Conservation (phyloP, 2,797 vertebrate species). For the Nannoperca australis region DNA sequence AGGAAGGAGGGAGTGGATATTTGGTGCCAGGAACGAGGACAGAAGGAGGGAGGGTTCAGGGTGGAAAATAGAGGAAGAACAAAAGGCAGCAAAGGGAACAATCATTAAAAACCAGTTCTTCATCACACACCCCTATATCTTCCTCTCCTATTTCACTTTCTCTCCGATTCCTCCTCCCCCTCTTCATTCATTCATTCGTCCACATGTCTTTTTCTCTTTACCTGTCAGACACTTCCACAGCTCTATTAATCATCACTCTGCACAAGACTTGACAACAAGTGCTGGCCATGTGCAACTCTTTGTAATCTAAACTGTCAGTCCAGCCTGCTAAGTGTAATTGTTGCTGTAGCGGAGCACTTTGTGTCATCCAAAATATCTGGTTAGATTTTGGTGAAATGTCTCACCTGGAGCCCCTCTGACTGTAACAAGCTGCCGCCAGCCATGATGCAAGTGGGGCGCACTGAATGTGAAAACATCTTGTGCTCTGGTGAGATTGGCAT, state of each 20-base stretch:
- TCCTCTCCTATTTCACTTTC: background rate
- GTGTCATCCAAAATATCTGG: background rate
- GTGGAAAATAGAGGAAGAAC: background rate
- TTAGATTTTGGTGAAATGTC: conserved; percentile 1
- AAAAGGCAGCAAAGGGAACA: background rate
- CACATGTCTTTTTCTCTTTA: background rate
- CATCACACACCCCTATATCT: background rate
- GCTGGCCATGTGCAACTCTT: background rate
- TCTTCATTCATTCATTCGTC: background rate
- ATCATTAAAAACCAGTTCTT: background rate
- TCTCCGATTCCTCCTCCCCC: background rate
- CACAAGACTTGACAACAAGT: background rate
- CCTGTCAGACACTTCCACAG: conserved; percentile 8
- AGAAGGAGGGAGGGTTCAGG: background rate
- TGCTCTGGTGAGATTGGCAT: background rate
- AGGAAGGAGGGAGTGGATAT: background rate
- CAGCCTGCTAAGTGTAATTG: background rate
- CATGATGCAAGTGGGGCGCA: conserved; percentile 11
- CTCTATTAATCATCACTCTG: conserved; percentile 25
- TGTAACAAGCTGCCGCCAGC: background rate
- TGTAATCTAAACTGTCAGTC: conserved; percentile 5
- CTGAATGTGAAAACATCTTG: background rate
- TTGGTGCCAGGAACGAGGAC: background rate
- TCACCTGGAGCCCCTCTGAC: background rate
- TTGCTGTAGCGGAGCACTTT: background rate